These are phyloP conservation scores for Poecile montanus DNA, from an alignment of 2,797 vertebrate genomes.

Conservation along the genomic window DNA sequence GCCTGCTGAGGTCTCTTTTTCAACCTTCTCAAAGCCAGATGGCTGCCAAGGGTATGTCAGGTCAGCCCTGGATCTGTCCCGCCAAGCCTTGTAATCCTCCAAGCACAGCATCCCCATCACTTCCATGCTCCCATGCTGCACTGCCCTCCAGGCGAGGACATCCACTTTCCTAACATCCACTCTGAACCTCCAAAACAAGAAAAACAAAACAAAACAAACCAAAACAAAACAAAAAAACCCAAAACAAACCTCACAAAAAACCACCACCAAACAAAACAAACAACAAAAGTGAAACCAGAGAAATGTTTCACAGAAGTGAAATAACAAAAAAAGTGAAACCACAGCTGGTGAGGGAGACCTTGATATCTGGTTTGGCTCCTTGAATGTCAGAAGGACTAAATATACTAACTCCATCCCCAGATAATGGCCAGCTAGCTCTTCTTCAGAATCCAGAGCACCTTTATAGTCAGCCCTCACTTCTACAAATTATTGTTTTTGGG, in stretches of 20 bases:
- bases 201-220: background rate
- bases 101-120: background rate
- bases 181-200: background rate
- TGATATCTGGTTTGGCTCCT: background rate
- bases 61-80: background rate
- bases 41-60: background rate
- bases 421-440: background rate
- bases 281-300: background rate
- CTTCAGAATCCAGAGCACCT: background rate
- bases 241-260: background rate
- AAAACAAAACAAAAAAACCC: background rate
- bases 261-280: background rate
- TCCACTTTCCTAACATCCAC: background rate
- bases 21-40: background rate
- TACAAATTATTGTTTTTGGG: background rate
- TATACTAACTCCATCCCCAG: background rate
- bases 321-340: background rate
- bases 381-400: background rate
- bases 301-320: background rate
- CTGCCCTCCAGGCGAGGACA: background rate
- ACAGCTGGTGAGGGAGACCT: background rate
- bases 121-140: background rate
- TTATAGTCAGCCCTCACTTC: background rate
- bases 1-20: background rate
- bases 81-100: background rate